Evolutionary conservation across 2,888 invertebrate species (phyloP).

Genomic region (Phania funesta): DNA sequence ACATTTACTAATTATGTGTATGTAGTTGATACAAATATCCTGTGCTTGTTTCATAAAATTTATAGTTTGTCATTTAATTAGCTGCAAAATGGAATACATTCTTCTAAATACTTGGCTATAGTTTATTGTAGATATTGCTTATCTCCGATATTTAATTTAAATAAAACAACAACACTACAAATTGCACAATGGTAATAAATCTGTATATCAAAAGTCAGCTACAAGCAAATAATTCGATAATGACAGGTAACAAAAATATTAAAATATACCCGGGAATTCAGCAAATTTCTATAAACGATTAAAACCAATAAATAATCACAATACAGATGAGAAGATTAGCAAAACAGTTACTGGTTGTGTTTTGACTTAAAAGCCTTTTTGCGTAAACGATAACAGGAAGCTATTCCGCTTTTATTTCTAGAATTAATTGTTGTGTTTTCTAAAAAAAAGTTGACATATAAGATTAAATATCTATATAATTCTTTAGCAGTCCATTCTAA

Average conservation of each 20-base stretch:
- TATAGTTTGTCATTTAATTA: slow-evolving; percentile 75
- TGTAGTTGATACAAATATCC: background rate
- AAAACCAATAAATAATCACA: slow-evolving; percentile 8
- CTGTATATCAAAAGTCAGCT: slow-evolving; percentile 35
- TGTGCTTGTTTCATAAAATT: slow-evolving; percentile 70
- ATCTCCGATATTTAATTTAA: slow-evolving; percentile 14
- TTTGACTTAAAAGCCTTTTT: too few species aligned
- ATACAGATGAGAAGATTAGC: background rate
- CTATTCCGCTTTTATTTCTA: too few species aligned
- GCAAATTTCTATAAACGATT: background rate
- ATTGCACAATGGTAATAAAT: slow-evolving; percentile 35
- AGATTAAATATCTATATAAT: too few species aligned
- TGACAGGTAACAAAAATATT: slow-evolving; percentile 49
- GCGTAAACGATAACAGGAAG: too few species aligned
- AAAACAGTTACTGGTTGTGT: too few species aligned
- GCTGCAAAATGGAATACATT: slow-evolving; percentile 53
- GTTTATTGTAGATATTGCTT: slow-evolving; percentile 1
- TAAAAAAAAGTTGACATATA: too few species aligned
- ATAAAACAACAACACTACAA: background rate
- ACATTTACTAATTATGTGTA: background rate
- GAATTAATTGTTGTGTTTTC: too few species aligned
- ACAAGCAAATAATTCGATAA: slow-evolving; percentile 28
- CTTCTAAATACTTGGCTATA: background rate
- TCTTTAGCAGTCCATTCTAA: too few species aligned
- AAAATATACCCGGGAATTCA: slow-evolving; percentile 25